Conservation (phyloP, 1,140 invertebrate genomes). For the Philotrypesis tridentata region DNA sequence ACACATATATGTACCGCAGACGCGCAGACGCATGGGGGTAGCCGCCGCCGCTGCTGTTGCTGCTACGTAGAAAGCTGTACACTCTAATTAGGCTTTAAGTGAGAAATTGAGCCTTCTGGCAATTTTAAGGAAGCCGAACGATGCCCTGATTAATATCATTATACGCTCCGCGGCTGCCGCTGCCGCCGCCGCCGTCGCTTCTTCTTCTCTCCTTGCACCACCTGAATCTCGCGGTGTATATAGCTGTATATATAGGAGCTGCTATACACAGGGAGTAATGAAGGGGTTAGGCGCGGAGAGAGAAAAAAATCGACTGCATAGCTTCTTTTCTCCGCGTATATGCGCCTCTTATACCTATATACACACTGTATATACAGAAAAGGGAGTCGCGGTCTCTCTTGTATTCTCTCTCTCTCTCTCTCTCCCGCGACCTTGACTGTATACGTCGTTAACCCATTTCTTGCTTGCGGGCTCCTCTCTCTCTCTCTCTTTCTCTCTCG, state of each 20-base stretch:
- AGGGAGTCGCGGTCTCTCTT: too few relatives aligned
- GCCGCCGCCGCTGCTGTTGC: not conserved
- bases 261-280: constrained; percentile 7
- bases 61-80: not conserved
- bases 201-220: not conserved
- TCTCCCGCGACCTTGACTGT: not conserved
- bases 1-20: not conserved
- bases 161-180: constrained; percentile 49
- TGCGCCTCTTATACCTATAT: not conserved
- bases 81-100: constrained; percentile 74
- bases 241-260: not conserved
- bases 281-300: constrained; percentile 22
- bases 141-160: constrained; percentile 73
- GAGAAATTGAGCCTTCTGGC: constrained; percentile 73
- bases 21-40: constrained; percentile 37
- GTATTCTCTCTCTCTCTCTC: too few relatives aligned
- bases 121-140: constrained; percentile 74
- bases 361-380: too few relatives aligned
- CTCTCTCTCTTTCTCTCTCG: not conserved
- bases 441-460: constrained; percentile 14
- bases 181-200: not conserved
- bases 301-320: not conserved
- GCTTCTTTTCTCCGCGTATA: not conserved
- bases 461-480: not conserved
- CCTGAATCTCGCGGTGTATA: not conserved